Evolutionary conservation across 2,797 vertebrate species (phyloP).

Genomic region (Sebastes dallii): DNA sequence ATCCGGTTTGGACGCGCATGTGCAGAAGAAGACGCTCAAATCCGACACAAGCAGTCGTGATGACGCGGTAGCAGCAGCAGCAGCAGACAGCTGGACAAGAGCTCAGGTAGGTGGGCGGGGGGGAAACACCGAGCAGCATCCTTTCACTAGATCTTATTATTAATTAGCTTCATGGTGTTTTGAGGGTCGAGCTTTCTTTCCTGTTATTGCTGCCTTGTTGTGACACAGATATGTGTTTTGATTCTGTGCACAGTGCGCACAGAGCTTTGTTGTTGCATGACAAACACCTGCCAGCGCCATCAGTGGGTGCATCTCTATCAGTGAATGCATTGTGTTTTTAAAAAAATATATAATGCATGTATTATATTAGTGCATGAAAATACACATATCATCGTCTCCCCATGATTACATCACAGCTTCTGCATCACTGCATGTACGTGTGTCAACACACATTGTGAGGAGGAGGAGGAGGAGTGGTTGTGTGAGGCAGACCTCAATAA

Average conservation of each 20-base stretch:
- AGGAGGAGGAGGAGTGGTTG: conserved; percentile 48
- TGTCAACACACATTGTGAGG: conserved; percentile 28
- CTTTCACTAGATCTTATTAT: conserved; percentile 23
- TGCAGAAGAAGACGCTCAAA: conserved; percentile 57
- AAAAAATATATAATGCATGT: neutral
- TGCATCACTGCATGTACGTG: conserved; percentile 65
- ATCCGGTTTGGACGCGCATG: conserved; percentile 75
- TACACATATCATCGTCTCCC: neutral
- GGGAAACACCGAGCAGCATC: conserved; percentile 33
- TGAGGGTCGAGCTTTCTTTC: neutral
- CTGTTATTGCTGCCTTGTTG: neutral
- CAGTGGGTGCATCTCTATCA: neutral
- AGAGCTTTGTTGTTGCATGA: neutral
- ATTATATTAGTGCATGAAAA: neutral
- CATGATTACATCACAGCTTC: conserved; percentile 70
- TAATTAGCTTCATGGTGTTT: neutral
- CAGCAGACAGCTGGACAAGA: conserved; percentile 69
- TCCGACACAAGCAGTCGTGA: conserved; percentile 57
- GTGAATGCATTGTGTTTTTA: neutral
- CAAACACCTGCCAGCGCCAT: neutral
- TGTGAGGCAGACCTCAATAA: neutral
- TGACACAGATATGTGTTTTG: neutral
- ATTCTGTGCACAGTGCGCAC: conserved; percentile 16
- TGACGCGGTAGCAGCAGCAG: conserved; percentile 62
- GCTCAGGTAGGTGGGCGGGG: conserved; percentile 81